Evolutionary conservation across 2,113 vertebrate genomes (phyloP), one percentile per base, ranked within the genome.

Genomic region (Rissa tridactyla): DNA sequence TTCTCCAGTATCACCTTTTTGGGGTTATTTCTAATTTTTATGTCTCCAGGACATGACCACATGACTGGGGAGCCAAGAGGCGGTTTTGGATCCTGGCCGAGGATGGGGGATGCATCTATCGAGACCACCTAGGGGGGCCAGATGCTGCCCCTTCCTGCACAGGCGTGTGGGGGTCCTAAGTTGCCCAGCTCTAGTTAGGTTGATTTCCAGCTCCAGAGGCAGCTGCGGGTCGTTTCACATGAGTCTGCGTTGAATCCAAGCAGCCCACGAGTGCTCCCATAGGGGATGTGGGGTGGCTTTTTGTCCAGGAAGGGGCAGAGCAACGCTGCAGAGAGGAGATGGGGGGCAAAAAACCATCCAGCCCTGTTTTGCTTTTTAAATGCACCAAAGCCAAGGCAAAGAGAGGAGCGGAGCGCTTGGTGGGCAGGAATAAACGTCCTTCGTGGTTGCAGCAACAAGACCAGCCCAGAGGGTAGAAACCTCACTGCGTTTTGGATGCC

Each of bases 381-480:
- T 32, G 38, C 30, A 23, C 38, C 18, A 27, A 54, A 65, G 30
- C 55, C 32, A 71, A 70, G 29, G 12, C 44, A 51, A 76, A 70
- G 57, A 64, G 34, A 65, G 44, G 34, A 76, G 34, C 2, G 0
- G 49, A 40, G 29, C 3, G 0, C 9, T 25, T 36, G 40, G 49
- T n/a, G 55, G 47, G 30, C 20, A 40, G 62, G 36, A 15, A 8
- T 13, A 60, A 52, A 13, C 9, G 52, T 49, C 40, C 52, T 61
- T 52, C 0, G 2, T 17, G 60, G 52, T 32, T 15, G 47, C 58
- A 94, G 29, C 49, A 47, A 25, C 32, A 4, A 1, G 1, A 16
- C 47, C 55, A 76, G n/a, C 22, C 4, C 20, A 23, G 47, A 66
- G 23, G 16, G 47, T 26, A 42, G 61, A 60, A 79, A 32, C 19